Percentiles rank a stretch among this genome's conserved stretches.
phyloP scores from a whole-genome alignment of 2,113 vertebrate species.

The Hydrolagus affinis region DNA sequence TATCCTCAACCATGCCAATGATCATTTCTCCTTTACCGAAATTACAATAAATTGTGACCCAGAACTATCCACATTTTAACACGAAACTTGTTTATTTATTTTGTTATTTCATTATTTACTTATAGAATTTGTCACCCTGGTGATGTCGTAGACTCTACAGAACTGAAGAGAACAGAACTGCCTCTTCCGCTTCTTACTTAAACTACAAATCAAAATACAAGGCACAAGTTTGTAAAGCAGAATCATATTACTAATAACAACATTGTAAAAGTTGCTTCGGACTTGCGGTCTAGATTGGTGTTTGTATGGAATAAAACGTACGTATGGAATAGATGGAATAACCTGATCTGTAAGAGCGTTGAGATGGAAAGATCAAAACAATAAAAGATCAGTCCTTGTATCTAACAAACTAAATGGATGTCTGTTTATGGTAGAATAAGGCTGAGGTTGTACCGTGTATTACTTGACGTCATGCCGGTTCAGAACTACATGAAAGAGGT shows the following conservation, averaged over 20 bases:
- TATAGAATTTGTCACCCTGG: slow-evolving; percentile 25
- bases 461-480: not conserved
- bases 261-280: not conserved
- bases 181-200: not conserved
- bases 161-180: not conserved
- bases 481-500: not conserved
- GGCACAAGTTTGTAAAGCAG: not conserved
- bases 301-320: slow-evolving; percentile 8
- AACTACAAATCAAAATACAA: slow-evolving; percentile 22
- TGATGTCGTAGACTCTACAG: not conserved
- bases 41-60: not conserved
- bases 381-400: slow-evolving; percentile 26
- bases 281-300: not conserved
- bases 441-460: not conserved
- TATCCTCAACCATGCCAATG: too few species aligned
- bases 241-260: not conserved
- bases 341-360: not conserved
- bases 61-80: not conserved
- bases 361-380: slow-evolving; percentile 3
- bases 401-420: not conserved
- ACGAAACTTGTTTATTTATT: not conserved
- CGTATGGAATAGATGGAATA: not conserved
- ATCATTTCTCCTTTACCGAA: too few species aligned
- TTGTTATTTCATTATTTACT: too few species aligned
- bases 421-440: not conserved